Conservation (phyloP, 2,797 vertebrate genomes). For the Pipistrellus nathusii region DNA sequence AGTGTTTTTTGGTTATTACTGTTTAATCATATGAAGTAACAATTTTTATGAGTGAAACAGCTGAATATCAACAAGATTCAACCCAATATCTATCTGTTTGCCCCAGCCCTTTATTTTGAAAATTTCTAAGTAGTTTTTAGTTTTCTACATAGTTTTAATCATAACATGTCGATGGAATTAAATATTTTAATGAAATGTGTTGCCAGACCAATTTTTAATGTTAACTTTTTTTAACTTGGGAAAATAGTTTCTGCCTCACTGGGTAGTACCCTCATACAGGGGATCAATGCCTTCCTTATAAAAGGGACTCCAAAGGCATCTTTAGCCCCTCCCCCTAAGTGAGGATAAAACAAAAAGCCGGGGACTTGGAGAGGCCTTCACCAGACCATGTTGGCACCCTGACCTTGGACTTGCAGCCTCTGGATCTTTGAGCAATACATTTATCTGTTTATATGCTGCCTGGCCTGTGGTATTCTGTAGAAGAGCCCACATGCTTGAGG, state of each 20-base stretch:
- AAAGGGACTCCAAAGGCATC: background rate
- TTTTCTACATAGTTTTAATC: conserved; percentile 19
- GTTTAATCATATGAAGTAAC: background rate
- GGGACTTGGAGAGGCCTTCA: background rate
- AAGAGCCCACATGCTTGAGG: background rate
- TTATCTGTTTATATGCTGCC: background rate
- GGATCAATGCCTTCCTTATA: background rate
- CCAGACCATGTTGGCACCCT: background rate
- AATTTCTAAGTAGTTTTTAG: background rate
- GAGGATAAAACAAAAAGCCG: background rate
- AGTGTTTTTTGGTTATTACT: background rate
- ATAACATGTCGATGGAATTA: background rate
- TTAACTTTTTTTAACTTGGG: conserved; percentile 7
- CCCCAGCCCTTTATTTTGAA: background rate
- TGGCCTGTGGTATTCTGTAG: background rate
- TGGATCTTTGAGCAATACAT: background rate
- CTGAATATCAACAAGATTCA: background rate
- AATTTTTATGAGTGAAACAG: conserved; percentile 5
- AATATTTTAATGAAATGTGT: background rate
- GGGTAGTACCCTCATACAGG: background rate
- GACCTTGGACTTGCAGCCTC: background rate
- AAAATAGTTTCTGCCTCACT: background rate
- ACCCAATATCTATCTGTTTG: background rate
- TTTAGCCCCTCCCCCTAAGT: background rate
- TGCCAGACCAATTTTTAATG: background rate